These are phyloP conservation scores for Eueremaeus valkanovi DNA, from an alignment of 2,888 invertebrate genomes.

Conservation along the genomic window DNA sequence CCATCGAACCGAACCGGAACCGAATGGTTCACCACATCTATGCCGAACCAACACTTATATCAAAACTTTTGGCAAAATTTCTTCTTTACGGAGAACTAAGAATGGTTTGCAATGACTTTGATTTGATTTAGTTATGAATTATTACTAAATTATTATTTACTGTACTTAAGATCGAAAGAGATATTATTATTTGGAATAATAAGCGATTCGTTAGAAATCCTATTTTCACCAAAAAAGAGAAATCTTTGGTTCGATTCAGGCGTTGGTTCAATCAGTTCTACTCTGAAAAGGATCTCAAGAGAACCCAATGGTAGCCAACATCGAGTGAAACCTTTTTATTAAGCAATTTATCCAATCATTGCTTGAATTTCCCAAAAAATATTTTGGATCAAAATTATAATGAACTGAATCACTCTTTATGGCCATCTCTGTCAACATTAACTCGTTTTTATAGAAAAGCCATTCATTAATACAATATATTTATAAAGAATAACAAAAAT, in stretches of 20 bases:
- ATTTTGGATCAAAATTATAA: no score
- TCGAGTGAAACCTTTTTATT: no score
- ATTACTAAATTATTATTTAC: not conserved
- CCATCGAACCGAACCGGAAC: constrained; percentile 70
- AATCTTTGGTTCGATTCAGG: constrained; percentile 66
- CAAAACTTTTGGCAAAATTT: constrained; percentile 63
- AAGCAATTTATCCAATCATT: no score
- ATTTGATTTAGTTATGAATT: not conserved
- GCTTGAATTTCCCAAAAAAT: no score
- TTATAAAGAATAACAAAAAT: no score
- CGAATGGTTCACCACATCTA: constrained; percentile 73
- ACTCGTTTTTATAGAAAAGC: no score
- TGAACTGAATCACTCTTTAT: no score
- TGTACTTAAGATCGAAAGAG: constrained; percentile 68
- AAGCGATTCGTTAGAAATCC: constrained; percentile 70
- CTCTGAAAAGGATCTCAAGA: constrained; percentile 54
- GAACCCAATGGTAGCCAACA: not conserved
- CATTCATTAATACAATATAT: no score
- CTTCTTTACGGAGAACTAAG: constrained; percentile 63
- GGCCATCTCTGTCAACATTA: no score
- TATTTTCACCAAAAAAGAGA: constrained; percentile 68
- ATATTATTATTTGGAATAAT: constrained; percentile 80
- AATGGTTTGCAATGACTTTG: constrained; percentile 35
- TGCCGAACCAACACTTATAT: constrained; percentile 57
- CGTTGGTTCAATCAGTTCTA: constrained; percentile 84